phyloP scores from a whole-genome alignment of 2,797 vertebrate species.

The Danio jaintianensis region DNA sequence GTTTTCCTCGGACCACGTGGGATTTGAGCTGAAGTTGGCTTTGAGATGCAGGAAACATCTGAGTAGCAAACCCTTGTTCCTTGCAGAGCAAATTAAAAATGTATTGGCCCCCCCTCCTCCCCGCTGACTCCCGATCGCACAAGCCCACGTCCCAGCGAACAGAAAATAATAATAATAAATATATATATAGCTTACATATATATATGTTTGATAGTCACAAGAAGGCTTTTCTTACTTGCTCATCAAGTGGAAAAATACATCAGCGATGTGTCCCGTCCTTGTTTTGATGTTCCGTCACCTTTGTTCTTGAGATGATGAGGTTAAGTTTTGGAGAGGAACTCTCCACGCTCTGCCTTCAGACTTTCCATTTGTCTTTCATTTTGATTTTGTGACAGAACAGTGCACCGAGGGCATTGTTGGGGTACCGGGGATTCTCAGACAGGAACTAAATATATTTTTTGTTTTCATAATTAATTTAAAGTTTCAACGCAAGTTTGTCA shows the following conservation, averaged over 20 bases:
- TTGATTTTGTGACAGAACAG: conserved; percentile 47
- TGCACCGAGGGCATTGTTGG: conserved; percentile 59
- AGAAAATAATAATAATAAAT: conserved; percentile 58
- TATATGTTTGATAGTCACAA: conserved; percentile 54
- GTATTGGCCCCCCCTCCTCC: conserved; percentile 51
- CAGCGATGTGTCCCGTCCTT: conserved; percentile 55
- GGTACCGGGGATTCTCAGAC: conserved; percentile 51
- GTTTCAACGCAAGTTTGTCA: conserved; percentile 59
- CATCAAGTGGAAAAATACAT: conserved; percentile 68
- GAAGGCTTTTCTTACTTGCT: conserved; percentile 43
- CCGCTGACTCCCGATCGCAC: conserved; percentile 47
- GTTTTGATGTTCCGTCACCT: conserved; percentile 57
- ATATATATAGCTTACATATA: conserved; percentile 46
- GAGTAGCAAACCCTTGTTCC: conserved; percentile 42
- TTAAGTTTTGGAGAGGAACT: conserved; percentile 55
- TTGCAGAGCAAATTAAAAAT: conserved; percentile 61
- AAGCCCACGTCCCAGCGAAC: conserved; percentile 47
- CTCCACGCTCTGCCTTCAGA: conserved; percentile 52
- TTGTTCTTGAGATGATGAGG: conserved; percentile 65
- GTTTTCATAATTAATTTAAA: conserved; percentile 72
- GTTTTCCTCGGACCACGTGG: conserved; percentile 60
- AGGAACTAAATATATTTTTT: conserved; percentile 67
- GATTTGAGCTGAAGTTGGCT: conserved; percentile 56
- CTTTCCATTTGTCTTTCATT: conserved; percentile 61
- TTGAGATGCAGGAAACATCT: conserved; percentile 54